Percentiles rank a stretch among this genome's conserved stretches.
Evolutionary conservation across 2,797 vertebrate species (phyloP).

Genomic region (Poeciliopsis turneri): DNA sequence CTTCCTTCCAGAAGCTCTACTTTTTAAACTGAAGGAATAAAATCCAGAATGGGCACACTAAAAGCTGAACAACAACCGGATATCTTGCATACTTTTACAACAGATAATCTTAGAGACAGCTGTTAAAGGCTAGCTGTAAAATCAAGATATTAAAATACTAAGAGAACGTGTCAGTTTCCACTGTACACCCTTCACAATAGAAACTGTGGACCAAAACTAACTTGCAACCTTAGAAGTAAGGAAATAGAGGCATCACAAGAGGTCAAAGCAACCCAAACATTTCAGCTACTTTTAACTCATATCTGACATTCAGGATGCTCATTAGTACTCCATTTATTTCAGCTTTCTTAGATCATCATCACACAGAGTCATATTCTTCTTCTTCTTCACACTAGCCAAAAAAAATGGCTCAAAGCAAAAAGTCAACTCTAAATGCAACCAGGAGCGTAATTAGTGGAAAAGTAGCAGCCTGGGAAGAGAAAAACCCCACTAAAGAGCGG

Average conservation of each 20-base stretch:
- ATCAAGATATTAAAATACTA: neutral
- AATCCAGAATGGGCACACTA: neutral
- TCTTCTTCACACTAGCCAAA: neutral
- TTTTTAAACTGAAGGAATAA: neutral
- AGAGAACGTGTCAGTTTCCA: neutral
- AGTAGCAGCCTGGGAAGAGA: conserved; percentile 57
- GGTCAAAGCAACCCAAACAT: neutral
- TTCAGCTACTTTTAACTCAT: neutral
- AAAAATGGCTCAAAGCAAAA: conserved; percentile 44
- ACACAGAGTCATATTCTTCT: neutral
- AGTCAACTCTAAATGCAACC: conserved; percentile 23
- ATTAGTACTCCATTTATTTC: neutral
- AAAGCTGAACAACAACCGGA: neutral
- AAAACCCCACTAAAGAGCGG: conserved; percentile 44
- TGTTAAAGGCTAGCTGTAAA: neutral
- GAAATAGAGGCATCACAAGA: neutral
- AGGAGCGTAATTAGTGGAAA: conserved; percentile 66
- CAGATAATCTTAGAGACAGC: neutral
- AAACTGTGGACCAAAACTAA: neutral
- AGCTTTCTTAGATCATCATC: neutral
- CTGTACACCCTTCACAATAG: neutral
- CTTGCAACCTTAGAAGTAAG: neutral
- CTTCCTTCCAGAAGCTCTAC: neutral
- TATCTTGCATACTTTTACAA: neutral
- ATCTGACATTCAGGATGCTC: neutral